These are phyloP conservation scores for Lepus timidus DNA, from an alignment of 2,113 vertebrate genomes.

Conservation along the genomic window DNA sequence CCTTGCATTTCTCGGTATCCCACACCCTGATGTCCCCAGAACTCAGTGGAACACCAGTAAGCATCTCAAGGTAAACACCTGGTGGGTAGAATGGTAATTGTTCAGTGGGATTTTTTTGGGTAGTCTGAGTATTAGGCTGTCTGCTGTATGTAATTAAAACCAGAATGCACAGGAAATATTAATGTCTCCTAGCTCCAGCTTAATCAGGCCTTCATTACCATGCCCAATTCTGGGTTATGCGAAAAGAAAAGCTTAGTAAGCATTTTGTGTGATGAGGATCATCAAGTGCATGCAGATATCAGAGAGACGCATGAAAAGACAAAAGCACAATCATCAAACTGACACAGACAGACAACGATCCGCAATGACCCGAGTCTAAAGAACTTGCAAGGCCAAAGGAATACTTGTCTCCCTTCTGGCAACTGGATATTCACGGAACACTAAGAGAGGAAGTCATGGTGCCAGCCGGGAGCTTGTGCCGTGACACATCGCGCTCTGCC, in stretches of 20 bases:
- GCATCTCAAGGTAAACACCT: neutral
- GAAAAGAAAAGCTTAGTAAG: slow-evolving; percentile 64
- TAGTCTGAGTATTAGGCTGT: slow-evolving; percentile 42
- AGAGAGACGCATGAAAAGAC: neutral
- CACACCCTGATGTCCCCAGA: fast-evolving
- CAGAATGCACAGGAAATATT: slow-evolving; percentile 59
- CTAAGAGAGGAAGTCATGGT: neutral
- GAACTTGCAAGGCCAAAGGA: neutral
- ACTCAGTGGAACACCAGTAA: neutral
- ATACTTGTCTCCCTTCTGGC: neutral
- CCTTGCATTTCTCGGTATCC: neutral
- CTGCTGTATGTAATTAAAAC: slow-evolving; percentile 71
- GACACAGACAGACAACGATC: neutral
- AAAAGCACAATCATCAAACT: neutral
- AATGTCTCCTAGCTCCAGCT: slow-evolving; percentile 67
- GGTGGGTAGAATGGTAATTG: neutral
- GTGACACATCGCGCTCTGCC: neutral
- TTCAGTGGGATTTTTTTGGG: neutral
- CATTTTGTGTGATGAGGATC: slow-evolving; percentile 57
- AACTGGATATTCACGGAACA: neutral
- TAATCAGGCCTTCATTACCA: slow-evolving; percentile 70
- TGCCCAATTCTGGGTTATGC: slow-evolving; percentile 58
- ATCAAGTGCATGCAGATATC: slow-evolving; percentile 41
- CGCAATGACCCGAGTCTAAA: neutral
- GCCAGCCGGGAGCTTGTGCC: too few relatives aligned